These are phyloP conservation scores for Lamellibrachia luymesi DNA, from an alignment of 1,140 invertebrate species.

Conservation along the genomic window DNA sequence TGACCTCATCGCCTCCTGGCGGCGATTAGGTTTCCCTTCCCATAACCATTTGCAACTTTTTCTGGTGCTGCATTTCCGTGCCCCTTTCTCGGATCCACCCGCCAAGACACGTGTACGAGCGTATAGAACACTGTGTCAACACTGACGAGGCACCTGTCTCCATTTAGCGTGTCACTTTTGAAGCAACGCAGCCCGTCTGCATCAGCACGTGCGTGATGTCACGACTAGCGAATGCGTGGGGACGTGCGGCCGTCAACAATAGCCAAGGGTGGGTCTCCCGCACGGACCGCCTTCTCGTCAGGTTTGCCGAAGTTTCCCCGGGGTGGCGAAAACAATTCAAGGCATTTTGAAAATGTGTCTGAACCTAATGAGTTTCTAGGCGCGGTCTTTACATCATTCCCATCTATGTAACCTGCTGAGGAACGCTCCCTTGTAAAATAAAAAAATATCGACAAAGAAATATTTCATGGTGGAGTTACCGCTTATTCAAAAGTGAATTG, in stretches of 20 bases:
- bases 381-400: background rate
- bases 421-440: background rate
- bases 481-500: background rate
- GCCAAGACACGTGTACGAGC: background rate
- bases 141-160: background rate
- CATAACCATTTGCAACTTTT: background rate
- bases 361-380: background rate
- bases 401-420: background rate
- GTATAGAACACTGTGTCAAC: background rate
- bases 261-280: background rate
- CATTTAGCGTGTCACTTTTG: background rate
- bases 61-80: background rate
- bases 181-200: background rate
- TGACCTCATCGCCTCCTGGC: background rate
- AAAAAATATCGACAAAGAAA: background rate
- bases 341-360: background rate
- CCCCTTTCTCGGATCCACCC: background rate
- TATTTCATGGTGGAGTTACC: background rate
- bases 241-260: background rate
- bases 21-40: background rate
- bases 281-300: background rate
- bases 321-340: background rate
- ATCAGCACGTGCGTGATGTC: background rate
- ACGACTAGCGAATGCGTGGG: background rate
- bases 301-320: background rate